A percentile compares a stretch with the other conserved stretches of the same genome.
These are phyloP conservation scores for Augochlorella aurata DNA, from an alignment of 2,888 invertebrate species.

Conservation along the genomic window DNA sequence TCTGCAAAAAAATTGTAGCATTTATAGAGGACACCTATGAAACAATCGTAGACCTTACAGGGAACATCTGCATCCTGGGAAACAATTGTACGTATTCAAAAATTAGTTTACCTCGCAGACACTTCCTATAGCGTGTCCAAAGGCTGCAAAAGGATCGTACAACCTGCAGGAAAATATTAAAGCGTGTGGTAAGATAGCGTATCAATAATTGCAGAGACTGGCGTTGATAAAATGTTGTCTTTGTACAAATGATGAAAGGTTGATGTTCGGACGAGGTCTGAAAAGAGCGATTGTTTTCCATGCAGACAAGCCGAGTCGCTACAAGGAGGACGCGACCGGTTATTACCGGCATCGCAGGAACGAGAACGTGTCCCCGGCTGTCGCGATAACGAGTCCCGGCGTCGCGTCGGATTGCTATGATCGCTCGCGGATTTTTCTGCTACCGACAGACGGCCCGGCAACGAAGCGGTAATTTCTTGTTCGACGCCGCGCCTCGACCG, in stretches of 20 bases:
- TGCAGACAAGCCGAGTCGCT: not conserved
- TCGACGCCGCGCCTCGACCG: not conserved
- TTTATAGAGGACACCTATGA: not conserved
- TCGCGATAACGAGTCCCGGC: conserved; percentile 30
- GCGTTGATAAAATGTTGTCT: not conserved
- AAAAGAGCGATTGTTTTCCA: conserved; percentile 3
- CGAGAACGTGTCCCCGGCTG: conserved; percentile 27
- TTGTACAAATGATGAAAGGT: not conserved
- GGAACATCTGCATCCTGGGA: no score
- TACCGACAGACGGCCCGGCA: conserved; percentile 11
- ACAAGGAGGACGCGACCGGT: conserved; percentile 14
- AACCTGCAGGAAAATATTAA: no score
- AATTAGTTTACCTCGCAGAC: no score
- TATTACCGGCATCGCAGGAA: conserved; percentile 12
- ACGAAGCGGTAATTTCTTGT: conserved; percentile 21
- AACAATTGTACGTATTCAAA: no score
- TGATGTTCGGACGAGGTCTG: not conserved
- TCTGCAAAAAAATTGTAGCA: not conserved
- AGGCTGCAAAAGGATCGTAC: no score
- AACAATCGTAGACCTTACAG: no score
- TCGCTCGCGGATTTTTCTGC: conserved; percentile 16
- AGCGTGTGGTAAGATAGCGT: no score
- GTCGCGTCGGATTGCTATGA: conserved; percentile 32
- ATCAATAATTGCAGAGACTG: no score
- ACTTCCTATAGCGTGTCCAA: no score